These are phyloP conservation scores for Heteromurus nitidus DNA, from an alignment of 2,888 invertebrate genomes.

Conservation along the genomic window DNA sequence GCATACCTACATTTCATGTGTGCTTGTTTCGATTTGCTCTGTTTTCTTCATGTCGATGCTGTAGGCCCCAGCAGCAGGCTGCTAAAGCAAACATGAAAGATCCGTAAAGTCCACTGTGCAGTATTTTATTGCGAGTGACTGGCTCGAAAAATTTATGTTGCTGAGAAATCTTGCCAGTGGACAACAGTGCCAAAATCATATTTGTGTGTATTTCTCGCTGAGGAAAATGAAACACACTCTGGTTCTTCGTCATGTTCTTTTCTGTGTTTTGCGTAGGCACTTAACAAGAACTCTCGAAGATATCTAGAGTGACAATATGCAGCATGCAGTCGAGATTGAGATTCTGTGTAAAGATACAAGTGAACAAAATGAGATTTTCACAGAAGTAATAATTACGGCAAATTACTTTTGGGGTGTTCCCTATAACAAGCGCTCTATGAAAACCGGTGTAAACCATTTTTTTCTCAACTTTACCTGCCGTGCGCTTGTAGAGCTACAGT, in stretches of 20 bases:
- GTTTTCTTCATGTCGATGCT: neutral
- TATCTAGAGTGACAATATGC: too few species aligned
- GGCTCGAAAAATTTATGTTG: conserved; percentile 26
- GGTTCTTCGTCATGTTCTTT: conserved; percentile 1
- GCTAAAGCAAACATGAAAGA: conserved; percentile 20
- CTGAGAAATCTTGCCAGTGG: too few species aligned
- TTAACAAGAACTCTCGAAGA: too few species aligned
- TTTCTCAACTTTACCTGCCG: too few species aligned
- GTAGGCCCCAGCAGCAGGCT: neutral
- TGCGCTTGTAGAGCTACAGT: too few species aligned
- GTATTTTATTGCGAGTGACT: neutral
- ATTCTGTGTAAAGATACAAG: neutral
- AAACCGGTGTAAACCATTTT: too few species aligned
- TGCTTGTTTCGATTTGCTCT: neutral
- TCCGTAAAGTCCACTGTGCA: conserved; percentile 24
- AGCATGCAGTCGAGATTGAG: too few species aligned
- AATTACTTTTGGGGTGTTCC: conserved; percentile 1
- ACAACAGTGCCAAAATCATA: too few species aligned
- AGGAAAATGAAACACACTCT: too few species aligned
- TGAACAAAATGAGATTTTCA: neutral
- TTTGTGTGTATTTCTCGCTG: too few species aligned
- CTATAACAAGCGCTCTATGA: neutral
- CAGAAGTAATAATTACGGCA: neutral
- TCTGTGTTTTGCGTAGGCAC: neutral
- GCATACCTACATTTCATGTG: neutral